Evolutionary conservation across 2,888 invertebrate genomes (phyloP), one percentile per base, ranked within the genome.

Genomic region (Congeria kusceri): DNA sequence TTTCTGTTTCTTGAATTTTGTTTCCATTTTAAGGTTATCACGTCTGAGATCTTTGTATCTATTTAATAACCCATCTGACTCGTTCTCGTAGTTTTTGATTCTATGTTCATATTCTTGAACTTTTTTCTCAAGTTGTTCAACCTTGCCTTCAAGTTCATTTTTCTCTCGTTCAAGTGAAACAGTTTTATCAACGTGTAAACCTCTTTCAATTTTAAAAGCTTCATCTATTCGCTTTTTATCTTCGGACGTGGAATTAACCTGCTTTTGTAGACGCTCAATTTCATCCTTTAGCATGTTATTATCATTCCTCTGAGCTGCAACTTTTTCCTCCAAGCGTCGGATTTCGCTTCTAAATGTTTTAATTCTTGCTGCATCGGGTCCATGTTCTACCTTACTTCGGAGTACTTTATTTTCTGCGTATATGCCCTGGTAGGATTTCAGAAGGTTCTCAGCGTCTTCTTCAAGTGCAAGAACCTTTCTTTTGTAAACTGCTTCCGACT

Each of bases 11-110:
- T 80, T 83, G 46, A 79, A 77, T 25, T 74, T 79, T 25, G 77
- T 65, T 65, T 83, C 83, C 58, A 80, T 71, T 68, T 80, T 83
- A 4, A 83, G 23, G 58, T 83, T 83, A n/a, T 80, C 79, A 29
- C 71, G 53, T 62, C 80, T 83, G 11, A 83, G 32, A 13, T 83
- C 68, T 56, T 83, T 83, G 71, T 83, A 83, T 66, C 80, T 79
- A 32, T 73, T 66, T 0, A 74, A 29, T 18, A 83, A 61, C 0
- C 77, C 83, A 3, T 77, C 76, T 0, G 77, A 65, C 67, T 80
- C 80, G 2, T 77, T 70, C 25, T 79, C 74, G 49, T 74, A 71
- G 59, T 79, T 79, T 13, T 71, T 77, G 1, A 80, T 57, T 72
- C 80, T 63, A 28, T 32, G 49, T 69, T 77, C 77, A 65, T 74